phyloP scores from a whole-genome alignment of 1,140 invertebrate species.

The Lordiphosa stackelbergi region DNA sequence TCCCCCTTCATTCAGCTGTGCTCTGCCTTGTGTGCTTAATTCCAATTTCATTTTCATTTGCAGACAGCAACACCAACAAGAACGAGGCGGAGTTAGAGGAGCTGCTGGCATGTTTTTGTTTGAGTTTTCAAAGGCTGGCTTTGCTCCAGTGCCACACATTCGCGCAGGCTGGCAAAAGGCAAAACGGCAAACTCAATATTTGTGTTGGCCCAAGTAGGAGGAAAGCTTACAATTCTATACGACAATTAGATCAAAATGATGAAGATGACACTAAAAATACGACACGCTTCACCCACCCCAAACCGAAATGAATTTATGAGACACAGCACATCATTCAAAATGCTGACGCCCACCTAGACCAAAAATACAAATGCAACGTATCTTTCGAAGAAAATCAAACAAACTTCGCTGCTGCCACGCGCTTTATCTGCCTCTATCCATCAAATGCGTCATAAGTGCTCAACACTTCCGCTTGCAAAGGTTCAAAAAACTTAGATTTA shows the following conservation, averaged over 20 bases:
- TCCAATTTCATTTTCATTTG: constrained; percentile 68
- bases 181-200: background rate
- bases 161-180: constrained; percentile 36
- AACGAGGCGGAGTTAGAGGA: background rate
- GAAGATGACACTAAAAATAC: too few relatives aligned
- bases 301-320: too few relatives aligned
- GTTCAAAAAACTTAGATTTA: constrained; percentile 28
- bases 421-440: constrained; percentile 26
- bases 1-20: background rate
- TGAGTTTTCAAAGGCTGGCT: constrained; percentile 37
- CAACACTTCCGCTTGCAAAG: constrained; percentile 34
- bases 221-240: constrained; percentile 8
- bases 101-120: constrained; percentile 30
- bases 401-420: constrained; percentile 9
- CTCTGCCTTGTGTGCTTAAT: constrained; percentile 53
- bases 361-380: too few relatives aligned
- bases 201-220: too few relatives aligned
- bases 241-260: background rate
- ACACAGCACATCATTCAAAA: too few relatives aligned
- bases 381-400: too few relatives aligned
- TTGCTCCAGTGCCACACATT: constrained; percentile 22
- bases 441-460: constrained; percentile 44
- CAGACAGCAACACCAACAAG: constrained; percentile 21
- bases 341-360: too few relatives aligned
- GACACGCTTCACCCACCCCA: too few relatives aligned